phyloP scores from a whole-genome alignment of 2,113 vertebrate genomes.

The Clarias batrachus region DNA sequence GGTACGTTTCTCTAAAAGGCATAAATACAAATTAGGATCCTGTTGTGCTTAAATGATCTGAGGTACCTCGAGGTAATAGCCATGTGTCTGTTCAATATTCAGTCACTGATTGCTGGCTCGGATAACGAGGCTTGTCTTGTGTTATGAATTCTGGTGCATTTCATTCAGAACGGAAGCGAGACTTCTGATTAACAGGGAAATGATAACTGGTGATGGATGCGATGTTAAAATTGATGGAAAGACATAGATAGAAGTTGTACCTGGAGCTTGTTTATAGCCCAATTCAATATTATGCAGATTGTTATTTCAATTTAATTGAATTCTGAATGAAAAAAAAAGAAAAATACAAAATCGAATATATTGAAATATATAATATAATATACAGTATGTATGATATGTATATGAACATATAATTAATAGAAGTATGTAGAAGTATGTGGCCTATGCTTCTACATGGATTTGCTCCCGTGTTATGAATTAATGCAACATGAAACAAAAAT shows the following conservation, averaged over 20 bases:
- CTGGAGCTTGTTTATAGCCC: neutral
- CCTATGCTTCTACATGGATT: neutral
- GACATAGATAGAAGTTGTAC: neutral
- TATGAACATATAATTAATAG: no score
- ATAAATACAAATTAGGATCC: neutral
- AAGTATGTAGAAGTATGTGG: no score
- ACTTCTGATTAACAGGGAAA: neutral
- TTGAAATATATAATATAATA: no score
- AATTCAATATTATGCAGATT: neutral
- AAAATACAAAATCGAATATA: neutral
- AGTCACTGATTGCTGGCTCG: neutral
- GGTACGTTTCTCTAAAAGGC: neutral
- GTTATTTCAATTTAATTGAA: neutral
- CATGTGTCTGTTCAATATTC: neutral
- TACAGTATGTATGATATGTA: no score
- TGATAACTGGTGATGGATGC: neutral
- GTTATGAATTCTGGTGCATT: neutral
- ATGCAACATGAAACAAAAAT: neutral
- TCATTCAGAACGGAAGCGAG: neutral
- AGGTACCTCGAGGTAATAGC: neutral
- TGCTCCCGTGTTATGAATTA: neutral
- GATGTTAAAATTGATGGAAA: neutral
- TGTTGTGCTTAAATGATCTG: neutral
- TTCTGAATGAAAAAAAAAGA: neutral
- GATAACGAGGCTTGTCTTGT: neutral